Conservation (phyloP, 2,888 invertebrate genomes). For the Atherix ibis region DNA sequence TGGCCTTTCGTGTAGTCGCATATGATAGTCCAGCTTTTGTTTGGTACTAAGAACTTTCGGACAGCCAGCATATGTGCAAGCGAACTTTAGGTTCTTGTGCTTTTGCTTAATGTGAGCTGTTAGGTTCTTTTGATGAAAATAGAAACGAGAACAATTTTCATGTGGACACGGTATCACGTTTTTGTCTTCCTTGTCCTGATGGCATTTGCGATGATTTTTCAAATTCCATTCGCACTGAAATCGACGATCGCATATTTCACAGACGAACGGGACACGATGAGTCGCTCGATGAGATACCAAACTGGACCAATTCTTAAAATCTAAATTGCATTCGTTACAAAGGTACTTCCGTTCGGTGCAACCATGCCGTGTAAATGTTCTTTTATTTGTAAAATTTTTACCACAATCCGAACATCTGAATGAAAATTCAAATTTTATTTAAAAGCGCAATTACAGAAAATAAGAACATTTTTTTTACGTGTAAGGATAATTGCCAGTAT, state of each 20-base stretch:
- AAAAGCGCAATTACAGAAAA: slow-evolving; percentile 12
- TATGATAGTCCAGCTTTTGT: slow-evolving; percentile 4
- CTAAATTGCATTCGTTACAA: slow-evolving; percentile 34
- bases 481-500: slow-evolving; percentile 33
- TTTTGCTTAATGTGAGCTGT: slow-evolving; percentile 36
- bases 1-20: slow-evolving; percentile 4
- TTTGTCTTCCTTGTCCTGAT: slow-evolving; percentile 14
- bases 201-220: slow-evolving; percentile 17
- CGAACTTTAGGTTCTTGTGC: slow-evolving; percentile 36
- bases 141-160: slow-evolving; percentile 31
- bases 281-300: slow-evolving; percentile 32
- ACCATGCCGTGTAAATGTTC: slow-evolving; percentile 37
- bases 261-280: slow-evolving; percentile 15
- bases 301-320: slow-evolving; percentile 36
- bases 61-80: slow-evolving; percentile 29
- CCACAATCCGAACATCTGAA: slow-evolving; percentile 39
- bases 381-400: slow-evolving; percentile 34
- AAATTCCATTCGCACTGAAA: slow-evolving; percentile 16
- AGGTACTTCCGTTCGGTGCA: slow-evolving; percentile 35
- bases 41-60: slow-evolving; percentile 5
- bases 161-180: slow-evolving; percentile 23
- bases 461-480: slow-evolving; percentile 10
- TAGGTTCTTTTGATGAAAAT: slow-evolving; percentile 39
- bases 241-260: slow-evolving; percentile 18
- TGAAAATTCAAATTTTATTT: too few relatives aligned